These are phyloP conservation scores for Psittacula cyanocephala DNA, from an alignment of 2,113 vertebrate species.

Conservation along the genomic window DNA sequence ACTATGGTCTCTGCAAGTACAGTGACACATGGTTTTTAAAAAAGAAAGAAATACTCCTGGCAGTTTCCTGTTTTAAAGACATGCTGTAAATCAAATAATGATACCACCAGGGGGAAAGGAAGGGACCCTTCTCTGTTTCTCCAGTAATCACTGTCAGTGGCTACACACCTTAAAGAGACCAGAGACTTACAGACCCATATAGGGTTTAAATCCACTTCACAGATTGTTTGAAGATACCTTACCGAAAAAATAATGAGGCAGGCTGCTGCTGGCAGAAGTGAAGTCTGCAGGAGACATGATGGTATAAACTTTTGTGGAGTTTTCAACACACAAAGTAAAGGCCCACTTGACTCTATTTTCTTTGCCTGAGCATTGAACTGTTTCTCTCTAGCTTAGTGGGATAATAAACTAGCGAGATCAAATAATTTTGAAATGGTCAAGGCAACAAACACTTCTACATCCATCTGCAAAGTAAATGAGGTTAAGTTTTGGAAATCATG, in stretches of 20 bases:
- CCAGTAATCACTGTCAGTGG: not conserved
- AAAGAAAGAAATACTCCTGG: conserved; percentile 3
- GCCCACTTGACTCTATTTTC: not conserved
- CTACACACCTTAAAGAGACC: not conserved
- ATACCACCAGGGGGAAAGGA: not conserved
- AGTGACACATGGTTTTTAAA: conserved; percentile 27
- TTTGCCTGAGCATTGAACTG: not conserved
- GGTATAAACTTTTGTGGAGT: not conserved
- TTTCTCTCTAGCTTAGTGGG: not conserved
- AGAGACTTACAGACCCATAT: not conserved
- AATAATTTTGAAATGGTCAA: not conserved
- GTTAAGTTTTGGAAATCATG: not conserved
- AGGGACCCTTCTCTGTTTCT: not conserved
- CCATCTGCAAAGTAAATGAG: not conserved
- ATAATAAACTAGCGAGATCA: not conserved
- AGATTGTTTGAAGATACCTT: not conserved
- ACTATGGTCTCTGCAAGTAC: conserved; percentile 47
- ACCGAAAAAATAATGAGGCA: not conserved
- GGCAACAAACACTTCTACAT: not conserved
- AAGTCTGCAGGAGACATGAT: not conserved
- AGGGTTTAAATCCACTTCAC: not conserved
- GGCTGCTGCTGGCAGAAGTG: not conserved
- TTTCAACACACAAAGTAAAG: not conserved
- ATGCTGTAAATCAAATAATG: not conserved
- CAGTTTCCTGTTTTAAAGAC: not conserved